A percentile compares a stretch with the other conserved stretches of the same genome.
Evolutionary conservation across 2,888 invertebrate genomes (phyloP).

Genomic region (Hesperia comma): DNA sequence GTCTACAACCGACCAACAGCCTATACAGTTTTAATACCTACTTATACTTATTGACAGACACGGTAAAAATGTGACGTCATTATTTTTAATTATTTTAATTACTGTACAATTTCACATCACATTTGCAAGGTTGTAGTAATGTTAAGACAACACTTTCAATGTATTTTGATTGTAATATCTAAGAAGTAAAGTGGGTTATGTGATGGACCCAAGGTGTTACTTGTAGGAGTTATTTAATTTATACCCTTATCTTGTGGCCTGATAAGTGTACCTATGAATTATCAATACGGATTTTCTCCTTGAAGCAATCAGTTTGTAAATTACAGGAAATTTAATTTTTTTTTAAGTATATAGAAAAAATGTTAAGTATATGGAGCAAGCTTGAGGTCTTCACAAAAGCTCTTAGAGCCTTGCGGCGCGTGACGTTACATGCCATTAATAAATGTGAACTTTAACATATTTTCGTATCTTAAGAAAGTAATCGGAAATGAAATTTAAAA

Average conservation of each 20-base stretch:
- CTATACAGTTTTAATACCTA: constrained; percentile 1
- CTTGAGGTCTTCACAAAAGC: constrained; percentile 73
- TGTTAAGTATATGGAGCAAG: constrained; percentile 49
- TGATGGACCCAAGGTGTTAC: constrained; percentile 5
- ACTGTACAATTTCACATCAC: no score
- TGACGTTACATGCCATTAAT: constrained; percentile 52
- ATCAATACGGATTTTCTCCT: constrained; percentile 5
- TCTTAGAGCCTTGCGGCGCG: constrained; percentile 61
- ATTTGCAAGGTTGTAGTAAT: no score
- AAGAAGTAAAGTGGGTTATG: neutral
- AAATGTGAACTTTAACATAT: constrained; percentile 57
- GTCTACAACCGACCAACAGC: constrained; percentile 3
- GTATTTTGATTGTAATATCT: no score
- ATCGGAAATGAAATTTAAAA: no score
- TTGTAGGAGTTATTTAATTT: constrained; percentile 12
- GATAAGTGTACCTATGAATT: constrained; percentile 12
- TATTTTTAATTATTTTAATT: no score
- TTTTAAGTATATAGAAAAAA: neutral
- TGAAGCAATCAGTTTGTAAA: neutral
- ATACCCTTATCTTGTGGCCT: constrained; percentile 10
- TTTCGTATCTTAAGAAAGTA: no score
- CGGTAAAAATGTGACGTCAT: no score
- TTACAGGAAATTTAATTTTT: no score
- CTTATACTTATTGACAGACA: constrained; percentile 6
- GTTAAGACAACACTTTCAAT: no score